Evolutionary conservation across 2,113 vertebrate genomes (phyloP), one percentile per base, ranked within the genome.

Genomic region (Ramphastos sulfuratus): DNA sequence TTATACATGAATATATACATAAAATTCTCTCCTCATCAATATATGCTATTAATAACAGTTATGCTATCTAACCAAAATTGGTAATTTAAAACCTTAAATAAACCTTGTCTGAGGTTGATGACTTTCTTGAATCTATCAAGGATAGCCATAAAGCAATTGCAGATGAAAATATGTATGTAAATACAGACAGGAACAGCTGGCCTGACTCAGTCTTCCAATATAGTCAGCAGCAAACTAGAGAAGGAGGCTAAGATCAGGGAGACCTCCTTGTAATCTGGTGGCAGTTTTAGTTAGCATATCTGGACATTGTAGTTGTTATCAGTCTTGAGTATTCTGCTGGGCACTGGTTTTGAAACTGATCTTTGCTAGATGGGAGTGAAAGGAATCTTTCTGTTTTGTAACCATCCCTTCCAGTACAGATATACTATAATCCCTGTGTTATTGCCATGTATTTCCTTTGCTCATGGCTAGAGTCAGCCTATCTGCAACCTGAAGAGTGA

Each of bases 391-490:
- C 6, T n/a, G 33, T 82, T 89, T 76, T 42, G n/a, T 28, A 52
- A 33, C 4, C 39, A 58, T 27, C 52, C 15, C 21, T 82, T 75
- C 27, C 61, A 67, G 20, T 17, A n/a, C n/a, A 77, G 42, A 28
- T 21, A 23, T 3, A 18, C 27, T 21, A 19, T 3, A 18, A 23
- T 77, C 8, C 11, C n/a, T 44, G 2, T 39, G 42, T 66, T 58
- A 69, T 48, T 89, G 75, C 21, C 31, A 24, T 0, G 0, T 30
- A 46, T 31, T 87, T 79, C 24, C 50, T 25, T 75, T 0, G 0
- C 65, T 78, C 50, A 6, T 4, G 37, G n/a, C 54, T 67, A 6
- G 16, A 55, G 76, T 73, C 72, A 77, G 1, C 33, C 46, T 60
- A 30, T 44, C 81, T 80, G 42, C 55, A 48, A 2, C 0, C 0